Percentiles rank a stretch among this genome's conserved stretches.
Conservation (phyloP, 2,888 invertebrate species). For the Drosophila histrio region DNA sequence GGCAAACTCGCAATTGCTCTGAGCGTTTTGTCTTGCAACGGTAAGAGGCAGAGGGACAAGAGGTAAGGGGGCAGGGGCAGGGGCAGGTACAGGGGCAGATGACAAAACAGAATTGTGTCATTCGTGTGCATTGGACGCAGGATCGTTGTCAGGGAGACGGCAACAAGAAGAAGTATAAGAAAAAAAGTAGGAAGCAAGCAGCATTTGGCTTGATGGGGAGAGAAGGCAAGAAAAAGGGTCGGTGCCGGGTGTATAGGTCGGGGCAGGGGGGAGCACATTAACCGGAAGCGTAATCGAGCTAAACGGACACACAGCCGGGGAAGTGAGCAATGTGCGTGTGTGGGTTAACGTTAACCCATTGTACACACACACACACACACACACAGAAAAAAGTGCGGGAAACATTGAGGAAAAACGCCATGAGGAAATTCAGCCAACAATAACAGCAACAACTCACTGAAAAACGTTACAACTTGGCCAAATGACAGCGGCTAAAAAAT, state of each 20-base stretch:
- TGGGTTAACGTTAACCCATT: conserved; percentile 65
- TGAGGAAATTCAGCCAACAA: conserved; percentile 64
- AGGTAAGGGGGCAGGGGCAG: not conserved
- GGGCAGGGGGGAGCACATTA: conserved; percentile 23
- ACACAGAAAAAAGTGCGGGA: conserved; percentile 65
- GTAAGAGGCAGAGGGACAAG: conserved; percentile 22
- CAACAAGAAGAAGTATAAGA: conserved; percentile 11
- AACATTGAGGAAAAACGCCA: conserved; percentile 70
- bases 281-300: conserved; percentile 81
- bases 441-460: conserved; percentile 21
- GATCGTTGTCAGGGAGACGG: conserved; percentile 55
- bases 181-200: conserved; percentile 46
- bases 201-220: conserved; percentile 20
- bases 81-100: conserved; percentile 60
- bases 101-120: conserved; percentile 80
- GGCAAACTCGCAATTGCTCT: conserved; percentile 50
- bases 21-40: conserved; percentile 52
- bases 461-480: conserved; percentile 56
- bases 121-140: conserved; percentile 57
- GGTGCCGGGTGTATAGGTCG: too few species aligned
- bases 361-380: conserved; percentile 23
- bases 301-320: conserved; percentile 66
- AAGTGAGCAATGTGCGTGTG: conserved; percentile 68
- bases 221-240: conserved; percentile 11
- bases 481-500: conserved; percentile 37